Base-by-base conservation (phyloP, 2,888 invertebrate genomes). In the Lycia hirtaria region DNA sequence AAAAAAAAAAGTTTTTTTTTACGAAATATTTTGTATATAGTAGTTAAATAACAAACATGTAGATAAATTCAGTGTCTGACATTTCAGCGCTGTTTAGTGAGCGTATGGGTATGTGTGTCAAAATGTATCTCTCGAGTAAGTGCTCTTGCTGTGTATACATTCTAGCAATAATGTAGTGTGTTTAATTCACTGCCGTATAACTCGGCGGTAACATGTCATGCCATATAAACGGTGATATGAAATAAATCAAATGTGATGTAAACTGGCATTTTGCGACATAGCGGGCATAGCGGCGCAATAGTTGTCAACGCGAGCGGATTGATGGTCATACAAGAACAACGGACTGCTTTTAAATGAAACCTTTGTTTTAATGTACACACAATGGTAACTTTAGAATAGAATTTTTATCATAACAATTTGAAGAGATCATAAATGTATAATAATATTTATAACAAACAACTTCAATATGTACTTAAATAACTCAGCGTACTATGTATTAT, bases 121-220 rank as follows among this genome's bases (percentile, higher is more conserved):
- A 26, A 4, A 14, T 10, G 10, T 14, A 10, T 10, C 9, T 17
- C 15, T 17, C 17, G 0, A 0, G 3, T 3, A 9, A 37, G 1
- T 4, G 4, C 14, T 22, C 52, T 19, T 53, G 53, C 57, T 52
- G 52, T 19, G 22, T 17, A 4, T 53, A 43, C 5, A 19, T 30
- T 2, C 1, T n/a, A 20, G 26, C 37, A 53, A 43, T 53, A 53
- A 58, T 57, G 28, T 57, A 57, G 35, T 53, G 48, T 22, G 37
- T 52, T 58, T 53, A 58, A 58, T 49, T 52, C 48, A 58, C 48
- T 49, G 45, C 24, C 44, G 38, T 37, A 48, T 58, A 52, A 40
- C 43, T 48, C 28, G 43, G 33, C 41, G 47, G 48, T 48, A 28
- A 43, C 41, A 48, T 58, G 52, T 58, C 57, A 38, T 37, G n/a